phyloP scores from a whole-genome alignment of 1,140 invertebrate species.

The Drosophila grimshawi region DNA sequence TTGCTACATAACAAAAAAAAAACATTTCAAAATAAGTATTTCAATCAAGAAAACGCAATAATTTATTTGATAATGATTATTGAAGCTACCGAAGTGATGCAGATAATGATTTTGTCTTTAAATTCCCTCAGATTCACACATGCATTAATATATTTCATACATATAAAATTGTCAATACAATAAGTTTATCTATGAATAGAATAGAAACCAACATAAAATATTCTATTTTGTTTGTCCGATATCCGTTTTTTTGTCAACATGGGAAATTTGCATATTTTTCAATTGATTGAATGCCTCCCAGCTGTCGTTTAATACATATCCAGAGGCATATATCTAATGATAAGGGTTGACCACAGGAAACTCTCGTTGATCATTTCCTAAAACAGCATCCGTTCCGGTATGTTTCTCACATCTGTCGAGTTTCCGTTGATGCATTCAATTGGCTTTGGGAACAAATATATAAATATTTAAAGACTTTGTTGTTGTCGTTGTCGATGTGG shows the following conservation, averaged over 20 bases:
- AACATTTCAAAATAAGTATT: no score
- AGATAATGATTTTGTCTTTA: no score
- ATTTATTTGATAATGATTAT: no score
- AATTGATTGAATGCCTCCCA: neutral
- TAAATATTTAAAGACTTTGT: constrained; percentile 2
- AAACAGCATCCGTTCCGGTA: constrained; percentile 37
- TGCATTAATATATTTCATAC: no score
- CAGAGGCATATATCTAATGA: neutral
- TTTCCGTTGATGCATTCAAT: constrained; percentile 21
- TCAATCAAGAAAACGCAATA: no score
- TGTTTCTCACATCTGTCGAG: constrained; percentile 20
- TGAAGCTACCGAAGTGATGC: no score
- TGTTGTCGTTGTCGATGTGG: neutral
- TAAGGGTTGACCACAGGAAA: constrained; percentile 35
- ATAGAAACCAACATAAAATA: no score
- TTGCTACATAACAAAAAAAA: no score
- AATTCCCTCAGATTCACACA: no score
- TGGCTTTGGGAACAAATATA: constrained; percentile 24
- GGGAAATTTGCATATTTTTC: neutral
- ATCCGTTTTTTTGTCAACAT: neutral
- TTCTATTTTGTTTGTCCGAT: neutral
- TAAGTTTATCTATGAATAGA: no score
- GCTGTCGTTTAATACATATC: neutral
- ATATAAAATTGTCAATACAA: no score
- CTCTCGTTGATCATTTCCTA: constrained; percentile 33